These are phyloP conservation scores for Strix uralensis DNA, from an alignment of 2,113 vertebrate genomes.

Conservation along the genomic window DNA sequence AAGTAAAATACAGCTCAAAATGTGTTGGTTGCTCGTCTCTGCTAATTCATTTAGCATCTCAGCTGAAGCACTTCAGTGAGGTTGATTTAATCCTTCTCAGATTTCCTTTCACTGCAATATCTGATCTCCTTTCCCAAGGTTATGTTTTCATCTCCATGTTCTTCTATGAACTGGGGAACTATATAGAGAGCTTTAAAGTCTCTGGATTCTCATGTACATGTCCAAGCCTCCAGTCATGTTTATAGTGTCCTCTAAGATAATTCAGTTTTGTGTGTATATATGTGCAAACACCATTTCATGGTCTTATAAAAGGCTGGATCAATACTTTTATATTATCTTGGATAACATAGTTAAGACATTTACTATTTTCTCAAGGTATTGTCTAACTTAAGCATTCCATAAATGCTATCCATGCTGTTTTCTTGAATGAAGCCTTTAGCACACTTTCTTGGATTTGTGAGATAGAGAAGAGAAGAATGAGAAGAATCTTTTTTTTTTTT, in stretches of 20 bases:
- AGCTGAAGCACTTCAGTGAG: background rate
- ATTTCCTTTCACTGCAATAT: background rate
- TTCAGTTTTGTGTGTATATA: background rate
- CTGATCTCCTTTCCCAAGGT: background rate
- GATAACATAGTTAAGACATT: background rate
- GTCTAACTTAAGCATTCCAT: background rate
- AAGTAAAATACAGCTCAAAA: background rate
- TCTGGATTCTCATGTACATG: background rate
- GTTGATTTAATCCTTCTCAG: background rate
- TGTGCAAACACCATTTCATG: background rate
- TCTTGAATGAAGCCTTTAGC: background rate
- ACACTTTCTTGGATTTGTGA: background rate
- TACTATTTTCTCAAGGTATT: background rate
- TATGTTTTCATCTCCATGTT: background rate
- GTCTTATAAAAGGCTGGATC: background rate
- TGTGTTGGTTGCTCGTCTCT: background rate
- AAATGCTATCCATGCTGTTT: background rate
- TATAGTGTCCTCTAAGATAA: background rate
- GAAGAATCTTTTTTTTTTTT: background rate
- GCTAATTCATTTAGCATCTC: background rate
- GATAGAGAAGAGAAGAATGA: background rate
- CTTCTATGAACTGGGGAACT: background rate
- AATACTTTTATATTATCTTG: background rate
- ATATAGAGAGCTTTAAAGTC: background rate
- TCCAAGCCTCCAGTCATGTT: background rate